Conservation (phyloP, 2,113 vertebrate genomes). For the Ictidomys tridecemlineatus region DNA sequence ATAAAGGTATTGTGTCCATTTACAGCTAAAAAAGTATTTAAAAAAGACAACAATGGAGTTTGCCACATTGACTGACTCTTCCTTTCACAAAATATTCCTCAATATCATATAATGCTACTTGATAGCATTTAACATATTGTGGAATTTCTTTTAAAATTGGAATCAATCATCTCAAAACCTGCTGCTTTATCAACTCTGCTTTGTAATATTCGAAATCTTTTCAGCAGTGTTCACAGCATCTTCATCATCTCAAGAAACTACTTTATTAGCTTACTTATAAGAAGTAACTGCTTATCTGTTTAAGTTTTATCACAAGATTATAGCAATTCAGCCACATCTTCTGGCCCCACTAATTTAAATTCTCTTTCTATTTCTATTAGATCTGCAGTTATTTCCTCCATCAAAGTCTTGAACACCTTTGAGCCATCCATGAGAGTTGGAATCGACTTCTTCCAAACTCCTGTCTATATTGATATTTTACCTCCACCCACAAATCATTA, state of each 20-base stretch:
- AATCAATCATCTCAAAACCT: not conserved
- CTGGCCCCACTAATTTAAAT: not conserved
- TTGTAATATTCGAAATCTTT: not conserved
- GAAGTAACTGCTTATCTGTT: not conserved
- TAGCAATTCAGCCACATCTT: not conserved
- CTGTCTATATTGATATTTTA: not conserved
- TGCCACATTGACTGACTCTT: not conserved
- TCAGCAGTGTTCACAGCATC: not conserved
- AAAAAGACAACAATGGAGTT: not conserved
- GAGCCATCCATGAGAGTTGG: not conserved
- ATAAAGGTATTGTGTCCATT: too few species aligned
- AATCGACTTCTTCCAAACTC: not conserved
- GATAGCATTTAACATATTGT: not conserved
- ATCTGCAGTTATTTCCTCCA: not conserved
- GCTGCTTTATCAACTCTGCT: not conserved
- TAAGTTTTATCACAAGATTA: not conserved
- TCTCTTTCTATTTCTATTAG: not conserved
- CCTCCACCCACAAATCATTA: not conserved
- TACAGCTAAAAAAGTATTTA: too few species aligned
- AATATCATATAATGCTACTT: not conserved
- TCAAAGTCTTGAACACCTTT: not conserved
- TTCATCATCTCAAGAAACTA: not conserved
- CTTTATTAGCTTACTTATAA: not conserved
- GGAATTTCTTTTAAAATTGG: not conserved
- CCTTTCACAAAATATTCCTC: not conserved